Conservation (phyloP, 2,888 invertebrate genomes). For the Thera obeliscata region DNA sequence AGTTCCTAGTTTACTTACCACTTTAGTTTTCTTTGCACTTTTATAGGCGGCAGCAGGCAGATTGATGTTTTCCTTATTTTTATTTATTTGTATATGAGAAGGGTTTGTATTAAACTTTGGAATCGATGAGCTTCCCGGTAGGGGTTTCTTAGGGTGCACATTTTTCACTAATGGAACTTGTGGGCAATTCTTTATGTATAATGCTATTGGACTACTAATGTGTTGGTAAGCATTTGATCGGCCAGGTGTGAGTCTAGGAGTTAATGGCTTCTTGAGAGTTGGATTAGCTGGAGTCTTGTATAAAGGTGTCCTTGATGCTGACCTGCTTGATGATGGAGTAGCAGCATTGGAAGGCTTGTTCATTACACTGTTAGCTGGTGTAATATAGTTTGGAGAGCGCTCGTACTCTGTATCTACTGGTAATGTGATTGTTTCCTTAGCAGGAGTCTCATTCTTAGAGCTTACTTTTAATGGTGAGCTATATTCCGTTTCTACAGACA, state of each 20-base stretch:
- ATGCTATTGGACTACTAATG: slow-evolving; percentile 70
- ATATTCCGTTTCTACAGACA: slow-evolving; percentile 10
- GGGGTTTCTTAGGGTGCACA: slow-evolving; percentile 63
- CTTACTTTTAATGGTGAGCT: slow-evolving; percentile 5
- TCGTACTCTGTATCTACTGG: slow-evolving; percentile 13
- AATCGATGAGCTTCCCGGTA: slow-evolving; percentile 59
- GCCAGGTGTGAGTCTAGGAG: slow-evolving; percentile 53
- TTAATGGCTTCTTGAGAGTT: slow-evolving; percentile 50
- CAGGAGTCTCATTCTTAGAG: slow-evolving; percentile 2
- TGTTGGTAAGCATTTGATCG: slow-evolving; percentile 60
- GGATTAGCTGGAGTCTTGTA: slow-evolving; percentile 62
- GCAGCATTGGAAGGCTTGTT: slow-evolving; percentile 32
- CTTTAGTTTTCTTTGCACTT: slow-evolving; percentile 66
- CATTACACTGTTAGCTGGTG: slow-evolving; percentile 47
- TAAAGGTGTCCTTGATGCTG: slow-evolving; percentile 41
- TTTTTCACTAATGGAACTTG: slow-evolving; percentile 63
- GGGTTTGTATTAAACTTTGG: slow-evolving; percentile 55
- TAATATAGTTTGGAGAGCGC: slow-evolving; percentile 36
- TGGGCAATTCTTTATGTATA: slow-evolving; percentile 68
- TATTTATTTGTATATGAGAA: slow-evolving; percentile 43
- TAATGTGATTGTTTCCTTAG: neutral
- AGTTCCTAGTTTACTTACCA: slow-evolving; percentile 54
- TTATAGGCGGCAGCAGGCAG: slow-evolving; percentile 65
- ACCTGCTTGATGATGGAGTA: slow-evolving; percentile 42
- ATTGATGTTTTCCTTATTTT: slow-evolving; percentile 66